Conservation (phyloP, 2,797 vertebrate species). For the Neoniphon sammara region DNA sequence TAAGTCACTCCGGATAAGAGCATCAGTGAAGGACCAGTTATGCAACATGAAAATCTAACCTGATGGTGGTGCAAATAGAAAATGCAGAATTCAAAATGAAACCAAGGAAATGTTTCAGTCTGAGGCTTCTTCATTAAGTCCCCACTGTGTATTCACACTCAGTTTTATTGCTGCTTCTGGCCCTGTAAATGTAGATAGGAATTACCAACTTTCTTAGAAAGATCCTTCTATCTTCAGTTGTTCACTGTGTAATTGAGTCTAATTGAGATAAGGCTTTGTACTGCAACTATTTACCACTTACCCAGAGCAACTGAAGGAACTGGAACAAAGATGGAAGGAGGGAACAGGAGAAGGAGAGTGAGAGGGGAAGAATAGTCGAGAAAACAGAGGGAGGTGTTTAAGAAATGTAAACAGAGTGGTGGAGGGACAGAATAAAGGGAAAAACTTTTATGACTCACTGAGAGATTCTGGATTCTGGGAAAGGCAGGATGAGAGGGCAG, state of each 20-base stretch:
- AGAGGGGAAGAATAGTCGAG: not conserved
- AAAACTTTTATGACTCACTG: not conserved
- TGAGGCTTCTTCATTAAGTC: conserved; percentile 36
- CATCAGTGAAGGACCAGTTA: too few relatives aligned
- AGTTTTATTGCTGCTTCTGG: conserved; percentile 12
- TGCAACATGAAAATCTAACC: not conserved
- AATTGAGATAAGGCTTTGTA: conserved; percentile 62
- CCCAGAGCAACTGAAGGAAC: conserved; percentile 10
- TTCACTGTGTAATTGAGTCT: conserved; percentile 64
- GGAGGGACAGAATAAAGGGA: not conserved
- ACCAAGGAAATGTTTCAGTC: conserved; percentile 4
- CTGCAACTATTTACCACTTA: conserved; percentile 29
- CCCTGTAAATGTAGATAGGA: conserved; percentile 36
- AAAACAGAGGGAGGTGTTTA: not conserved
- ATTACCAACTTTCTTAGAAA: conserved; percentile 30
- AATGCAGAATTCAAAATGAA: not conserved
- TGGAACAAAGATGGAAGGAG: conserved; percentile 29
- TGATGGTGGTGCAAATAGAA: conserved; percentile 9
- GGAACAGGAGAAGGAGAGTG: not conserved
- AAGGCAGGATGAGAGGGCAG: not conserved
- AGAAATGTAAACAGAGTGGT: not conserved
- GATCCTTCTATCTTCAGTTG: conserved; percentile 40
- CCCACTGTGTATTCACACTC: conserved; percentile 16
- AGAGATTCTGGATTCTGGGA: not conserved
- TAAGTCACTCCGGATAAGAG: too few relatives aligned